These are phyloP conservation scores for Drosophila diplacantha DNA, from an alignment of 2,888 invertebrate species.

Conservation along the genomic window DNA sequence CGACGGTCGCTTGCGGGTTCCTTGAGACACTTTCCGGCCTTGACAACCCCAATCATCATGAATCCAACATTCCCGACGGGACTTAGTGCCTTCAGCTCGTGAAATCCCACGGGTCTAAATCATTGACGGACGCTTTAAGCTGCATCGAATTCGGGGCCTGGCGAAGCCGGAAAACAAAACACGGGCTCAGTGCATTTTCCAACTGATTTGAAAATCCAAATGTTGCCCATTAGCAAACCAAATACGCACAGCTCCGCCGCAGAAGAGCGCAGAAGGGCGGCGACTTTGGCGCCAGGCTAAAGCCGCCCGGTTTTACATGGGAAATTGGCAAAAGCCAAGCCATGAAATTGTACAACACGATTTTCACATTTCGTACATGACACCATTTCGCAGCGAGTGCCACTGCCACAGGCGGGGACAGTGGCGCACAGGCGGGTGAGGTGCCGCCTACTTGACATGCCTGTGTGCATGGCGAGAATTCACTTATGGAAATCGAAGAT, in stretches of 20 bases:
- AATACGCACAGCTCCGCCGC: slow-evolving; percentile 51
- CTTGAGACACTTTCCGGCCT: not conserved
- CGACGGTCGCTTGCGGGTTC: not conserved
- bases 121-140: slow-evolving; percentile 43
- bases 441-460: slow-evolving; percentile 41
- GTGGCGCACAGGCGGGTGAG: slow-evolving; percentile 36
- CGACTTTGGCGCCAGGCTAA: slow-evolving; percentile 30
- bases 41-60: slow-evolving; percentile 30
- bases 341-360: slow-evolving; percentile 73
- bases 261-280: slow-evolving; percentile 19
- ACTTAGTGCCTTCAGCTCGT: slow-evolving; percentile 24
- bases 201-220: slow-evolving; percentile 67
- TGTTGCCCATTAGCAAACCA: slow-evolving; percentile 71
- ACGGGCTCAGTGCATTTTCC: slow-evolving; percentile 63
- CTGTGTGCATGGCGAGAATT: slow-evolving; percentile 47
- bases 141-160: slow-evolving; percentile 34
- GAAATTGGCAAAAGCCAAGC: slow-evolving; percentile 68
- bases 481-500: slow-evolving; percentile 70
- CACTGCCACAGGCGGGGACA: slow-evolving; percentile 37
- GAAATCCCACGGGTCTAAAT: slow-evolving; percentile 28
- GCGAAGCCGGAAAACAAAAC: slow-evolving; percentile 16
- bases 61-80: slow-evolving; percentile 29
- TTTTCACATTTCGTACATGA: slow-evolving; percentile 71
- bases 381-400: slow-evolving; percentile 57
- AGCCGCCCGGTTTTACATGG: slow-evolving; percentile 51